Evolutionary conservation across 2,888 invertebrate genomes (phyloP), one percentile per base, ranked within the genome.

Genomic region (Orthosia gothica): DNA sequence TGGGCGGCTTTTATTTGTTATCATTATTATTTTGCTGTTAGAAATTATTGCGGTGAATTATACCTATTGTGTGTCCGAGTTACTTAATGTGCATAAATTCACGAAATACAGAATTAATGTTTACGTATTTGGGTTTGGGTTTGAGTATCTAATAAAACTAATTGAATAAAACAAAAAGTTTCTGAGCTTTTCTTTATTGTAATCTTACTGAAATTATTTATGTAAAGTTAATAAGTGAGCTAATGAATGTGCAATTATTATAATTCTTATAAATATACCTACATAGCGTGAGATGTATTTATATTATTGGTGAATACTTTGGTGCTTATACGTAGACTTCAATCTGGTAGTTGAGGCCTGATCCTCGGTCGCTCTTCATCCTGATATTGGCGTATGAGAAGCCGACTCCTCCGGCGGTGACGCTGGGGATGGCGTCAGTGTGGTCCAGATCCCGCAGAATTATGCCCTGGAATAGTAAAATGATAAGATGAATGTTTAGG

Each of bases 351-450:
- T 96, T 96, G 64, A 96, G 91, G 0, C 95, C 96, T 5, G 94
- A 93, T 45, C 96, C 95, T 20, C 96, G 87, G 1, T 94, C 96
- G 65, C 96, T 96, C 91, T 96, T 96, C 55, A 96, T 89, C 65
- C 92, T 90, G 47, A 96, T 85, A 89, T 96, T 96, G 74, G 91
- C 95, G 81, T 95, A 96, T 0, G 96, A 94, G 85, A 93, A 94
- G 47, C 96, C 96, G 1, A 95, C 93, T 18, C 96, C 96, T 64
- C 96, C 96, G 0, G 96, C 95, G 0, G 96, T 96, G 71, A 96
- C 88, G 73, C 91, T 91, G 45, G 96, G 89, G 2, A 88, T 79
- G 0, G 92, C 92, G 0, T 96, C 95, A 0, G 95, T 95, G 88
- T 96, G 96, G 83, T 96, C 96, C 79, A 96, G 81, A 82, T 96